Conservation (phyloP, 2,888 invertebrate species). For the Byasa hedistus region DNA sequence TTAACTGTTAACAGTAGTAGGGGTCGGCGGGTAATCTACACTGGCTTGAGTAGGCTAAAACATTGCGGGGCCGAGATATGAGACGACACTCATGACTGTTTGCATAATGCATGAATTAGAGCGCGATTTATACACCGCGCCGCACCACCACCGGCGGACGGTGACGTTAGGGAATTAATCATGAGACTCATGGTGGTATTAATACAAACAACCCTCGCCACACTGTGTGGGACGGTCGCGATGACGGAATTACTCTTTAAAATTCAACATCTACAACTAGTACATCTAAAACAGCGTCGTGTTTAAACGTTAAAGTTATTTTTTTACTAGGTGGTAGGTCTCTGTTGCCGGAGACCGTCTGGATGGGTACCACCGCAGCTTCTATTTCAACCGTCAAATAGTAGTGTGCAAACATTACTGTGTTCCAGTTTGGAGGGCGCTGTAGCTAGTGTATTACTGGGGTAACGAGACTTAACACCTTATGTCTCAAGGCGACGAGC, state of each 20-base stretch:
- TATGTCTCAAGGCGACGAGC: too few species aligned
- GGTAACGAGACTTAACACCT: too few species aligned
- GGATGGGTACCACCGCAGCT: too few species aligned
- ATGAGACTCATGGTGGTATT: conserved; percentile 27
- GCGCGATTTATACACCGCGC: conserved; percentile 50
- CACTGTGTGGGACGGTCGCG: background rate
- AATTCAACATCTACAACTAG: conserved; percentile 6
- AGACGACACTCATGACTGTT: conserved; percentile 52
- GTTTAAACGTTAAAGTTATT: too few species aligned
- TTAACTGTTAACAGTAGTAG: conserved; percentile 38
- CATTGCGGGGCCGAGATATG: conserved; percentile 59
- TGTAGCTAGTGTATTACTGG: too few species aligned
- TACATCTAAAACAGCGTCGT: too few species aligned
- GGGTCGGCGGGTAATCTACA: conserved; percentile 48
- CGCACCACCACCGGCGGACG: conserved; percentile 36
- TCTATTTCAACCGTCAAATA: too few species aligned
- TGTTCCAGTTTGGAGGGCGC: too few species aligned
- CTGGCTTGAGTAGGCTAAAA: conserved; percentile 55
- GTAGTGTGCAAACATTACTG: too few species aligned
- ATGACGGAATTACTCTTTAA: conserved; percentile 11
- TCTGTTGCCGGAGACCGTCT: too few species aligned
- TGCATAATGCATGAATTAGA: conserved; percentile 67
- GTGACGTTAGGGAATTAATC: conserved; percentile 40
- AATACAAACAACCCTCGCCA: conserved; percentile 26
- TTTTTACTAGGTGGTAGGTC: too few species aligned